Conservation (phyloP, 2,113 vertebrate species). For the Etia nguti region DNA sequence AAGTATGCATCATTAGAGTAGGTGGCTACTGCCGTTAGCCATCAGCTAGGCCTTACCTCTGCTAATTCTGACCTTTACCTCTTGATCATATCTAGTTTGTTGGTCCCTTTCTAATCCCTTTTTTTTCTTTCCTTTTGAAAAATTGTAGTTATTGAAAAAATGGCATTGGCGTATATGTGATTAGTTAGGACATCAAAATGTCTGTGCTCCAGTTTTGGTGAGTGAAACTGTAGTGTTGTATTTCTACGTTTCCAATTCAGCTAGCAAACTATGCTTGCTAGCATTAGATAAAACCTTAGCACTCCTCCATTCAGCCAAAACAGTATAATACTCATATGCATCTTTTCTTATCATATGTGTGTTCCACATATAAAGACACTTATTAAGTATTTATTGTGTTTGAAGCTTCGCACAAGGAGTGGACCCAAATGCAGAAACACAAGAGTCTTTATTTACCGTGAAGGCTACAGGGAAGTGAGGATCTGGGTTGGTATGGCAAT, state of each 20-base stretch:
- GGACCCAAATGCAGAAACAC: background rate
- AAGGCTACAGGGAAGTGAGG: too few species aligned
- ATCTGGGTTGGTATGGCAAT: too few species aligned
- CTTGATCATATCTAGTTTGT: background rate
- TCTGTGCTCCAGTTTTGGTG: background rate
- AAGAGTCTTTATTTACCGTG: background rate
- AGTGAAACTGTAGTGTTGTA: background rate
- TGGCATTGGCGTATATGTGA: rapidly evolving
- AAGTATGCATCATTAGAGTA: background rate
- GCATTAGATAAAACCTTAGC: background rate
- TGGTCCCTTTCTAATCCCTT: background rate
- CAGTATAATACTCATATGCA: background rate
- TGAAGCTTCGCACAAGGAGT: rapidly evolving
- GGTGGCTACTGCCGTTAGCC: background rate
- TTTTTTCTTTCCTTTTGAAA: background rate
- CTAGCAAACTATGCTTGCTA: background rate
- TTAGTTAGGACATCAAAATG: background rate
- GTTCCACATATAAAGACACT: background rate
- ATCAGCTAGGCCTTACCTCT: background rate
- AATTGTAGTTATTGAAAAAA: background rate
- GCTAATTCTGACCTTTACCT: background rate
- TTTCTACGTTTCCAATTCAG: background rate
- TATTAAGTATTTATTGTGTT: background rate
- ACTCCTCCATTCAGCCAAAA: background rate
- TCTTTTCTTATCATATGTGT: background rate